Evolutionary conservation across 2,113 vertebrate species (phyloP).

Genomic region (Trinectes maculatus): DNA sequence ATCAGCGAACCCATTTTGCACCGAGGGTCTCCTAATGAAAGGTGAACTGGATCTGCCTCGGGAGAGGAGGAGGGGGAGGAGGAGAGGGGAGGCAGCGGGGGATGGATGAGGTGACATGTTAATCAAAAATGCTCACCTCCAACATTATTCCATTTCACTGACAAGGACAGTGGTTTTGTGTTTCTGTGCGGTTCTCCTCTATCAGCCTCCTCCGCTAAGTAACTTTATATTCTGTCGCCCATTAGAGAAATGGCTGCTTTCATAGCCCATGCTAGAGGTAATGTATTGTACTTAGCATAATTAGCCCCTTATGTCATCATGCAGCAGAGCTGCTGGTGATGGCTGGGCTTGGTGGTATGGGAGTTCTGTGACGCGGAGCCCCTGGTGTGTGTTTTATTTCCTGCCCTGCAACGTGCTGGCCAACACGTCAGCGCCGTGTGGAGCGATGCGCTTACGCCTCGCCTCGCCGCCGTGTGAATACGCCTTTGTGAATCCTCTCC

Average conservation of each 20-base stretch:
- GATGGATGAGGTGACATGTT: constrained; percentile 52
- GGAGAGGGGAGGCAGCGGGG: constrained; percentile 17
- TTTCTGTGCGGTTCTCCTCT: constrained; percentile 34
- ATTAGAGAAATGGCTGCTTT: constrained; percentile 66
- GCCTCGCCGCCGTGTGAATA: constrained; percentile 53
- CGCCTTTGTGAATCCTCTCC: constrained; percentile 44
- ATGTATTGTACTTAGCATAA: constrained; percentile 69
- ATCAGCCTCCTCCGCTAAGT: constrained; percentile 43
- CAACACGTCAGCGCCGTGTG: constrained; percentile 40
- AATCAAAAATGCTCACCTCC: constrained; percentile 61
- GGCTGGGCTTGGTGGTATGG: constrained; percentile 35
- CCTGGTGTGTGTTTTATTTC: constrained; percentile 59
- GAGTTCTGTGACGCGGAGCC: constrained; percentile 51
- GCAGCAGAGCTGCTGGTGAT: constrained; percentile 45
- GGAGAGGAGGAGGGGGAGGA: constrained; percentile 7
- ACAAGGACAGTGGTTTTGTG: constrained; percentile 53
- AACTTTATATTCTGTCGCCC: constrained; percentile 59
- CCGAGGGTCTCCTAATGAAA: constrained; percentile 71
- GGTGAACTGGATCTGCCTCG: constrained; percentile 56
- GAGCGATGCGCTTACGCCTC: constrained; percentile 42
- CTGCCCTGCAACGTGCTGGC: constrained; percentile 24
- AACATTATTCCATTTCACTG: constrained; percentile 44
- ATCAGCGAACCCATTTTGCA: constrained; percentile 75
- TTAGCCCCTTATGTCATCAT: constrained; percentile 69
- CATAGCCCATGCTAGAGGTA: constrained; percentile 56